These are phyloP conservation scores for Pogonomyrmex barbatus DNA, from an alignment of 1,140 invertebrate species.

Conservation along the genomic window DNA sequence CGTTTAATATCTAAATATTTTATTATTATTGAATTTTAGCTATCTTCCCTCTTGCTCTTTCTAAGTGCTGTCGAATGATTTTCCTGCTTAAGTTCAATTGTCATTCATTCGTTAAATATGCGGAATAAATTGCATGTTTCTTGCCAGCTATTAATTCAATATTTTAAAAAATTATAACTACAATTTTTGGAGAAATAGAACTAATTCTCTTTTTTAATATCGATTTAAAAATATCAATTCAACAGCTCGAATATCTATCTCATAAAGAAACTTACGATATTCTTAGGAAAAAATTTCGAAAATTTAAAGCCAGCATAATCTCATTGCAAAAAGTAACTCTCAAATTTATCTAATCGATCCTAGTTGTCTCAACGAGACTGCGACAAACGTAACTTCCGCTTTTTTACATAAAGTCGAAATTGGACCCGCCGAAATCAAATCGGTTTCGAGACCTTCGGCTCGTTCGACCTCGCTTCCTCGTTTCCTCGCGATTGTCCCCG, in stretches of 20 bases:
- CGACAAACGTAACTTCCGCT: neutral
- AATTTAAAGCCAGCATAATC: neutral
- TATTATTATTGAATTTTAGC: neutral
- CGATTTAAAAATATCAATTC: neutral
- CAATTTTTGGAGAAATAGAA: neutral
- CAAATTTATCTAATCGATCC: neutral
- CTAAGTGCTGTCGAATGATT: neutral
- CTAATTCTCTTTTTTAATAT: neutral
- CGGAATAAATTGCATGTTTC: neutral
- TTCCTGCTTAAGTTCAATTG: neutral
- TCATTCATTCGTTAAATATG: neutral
- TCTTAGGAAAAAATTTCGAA: slow-evolving; percentile 1
- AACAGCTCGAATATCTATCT: neutral
- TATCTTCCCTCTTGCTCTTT: neutral
- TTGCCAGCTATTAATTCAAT: neutral
- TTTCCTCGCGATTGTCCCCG: neutral
- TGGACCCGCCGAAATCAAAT: neutral
- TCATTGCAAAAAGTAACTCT: neutral
- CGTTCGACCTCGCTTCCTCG: neutral
- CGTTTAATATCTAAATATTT: neutral
- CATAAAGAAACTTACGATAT: neutral
- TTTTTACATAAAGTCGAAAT: neutral
- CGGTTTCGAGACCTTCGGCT: neutral
- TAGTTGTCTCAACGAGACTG: neutral
- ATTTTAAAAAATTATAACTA: neutral